phyloP scores from a whole-genome alignment of 2,797 vertebrate species.

The Mormyrus proboscirostris region DNA sequence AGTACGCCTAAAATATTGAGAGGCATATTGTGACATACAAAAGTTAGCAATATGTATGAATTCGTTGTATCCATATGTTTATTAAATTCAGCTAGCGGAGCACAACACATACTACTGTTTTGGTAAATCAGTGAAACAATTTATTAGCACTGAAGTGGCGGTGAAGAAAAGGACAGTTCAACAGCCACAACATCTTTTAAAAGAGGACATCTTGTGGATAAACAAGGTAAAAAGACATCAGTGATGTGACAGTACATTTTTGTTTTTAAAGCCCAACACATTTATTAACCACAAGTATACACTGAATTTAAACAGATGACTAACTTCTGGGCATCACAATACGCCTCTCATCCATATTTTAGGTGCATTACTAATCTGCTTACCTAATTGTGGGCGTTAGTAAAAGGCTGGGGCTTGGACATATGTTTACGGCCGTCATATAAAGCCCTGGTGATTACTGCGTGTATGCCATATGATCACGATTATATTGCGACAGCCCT shows the following conservation, averaged over 20 bases:
- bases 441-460: not conserved
- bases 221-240: not conserved
- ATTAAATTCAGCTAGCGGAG: not conserved
- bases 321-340: not conserved
- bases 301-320: not conserved
- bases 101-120: not conserved
- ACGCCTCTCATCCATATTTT: not conserved
- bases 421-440: not conserved
- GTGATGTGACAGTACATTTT: not conserved
- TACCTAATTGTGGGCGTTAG: not conserved
- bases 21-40: not conserved
- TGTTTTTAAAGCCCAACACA: not conserved
- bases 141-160: not conserved
- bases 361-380: not conserved
- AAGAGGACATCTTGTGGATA: not conserved
- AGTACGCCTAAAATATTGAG: not conserved
- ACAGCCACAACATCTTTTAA: not conserved
- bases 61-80: not conserved
- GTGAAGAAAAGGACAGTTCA: not conserved
- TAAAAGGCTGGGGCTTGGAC: not conserved
- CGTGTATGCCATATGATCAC: not conserved
- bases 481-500: too few relatives aligned
- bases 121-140: not conserved
- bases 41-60: not conserved
- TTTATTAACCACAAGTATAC: not conserved